These are phyloP conservation scores for Hypocryptadius cinnamomeus DNA, from an alignment of 2,113 vertebrate genomes.

Conservation along the genomic window DNA sequence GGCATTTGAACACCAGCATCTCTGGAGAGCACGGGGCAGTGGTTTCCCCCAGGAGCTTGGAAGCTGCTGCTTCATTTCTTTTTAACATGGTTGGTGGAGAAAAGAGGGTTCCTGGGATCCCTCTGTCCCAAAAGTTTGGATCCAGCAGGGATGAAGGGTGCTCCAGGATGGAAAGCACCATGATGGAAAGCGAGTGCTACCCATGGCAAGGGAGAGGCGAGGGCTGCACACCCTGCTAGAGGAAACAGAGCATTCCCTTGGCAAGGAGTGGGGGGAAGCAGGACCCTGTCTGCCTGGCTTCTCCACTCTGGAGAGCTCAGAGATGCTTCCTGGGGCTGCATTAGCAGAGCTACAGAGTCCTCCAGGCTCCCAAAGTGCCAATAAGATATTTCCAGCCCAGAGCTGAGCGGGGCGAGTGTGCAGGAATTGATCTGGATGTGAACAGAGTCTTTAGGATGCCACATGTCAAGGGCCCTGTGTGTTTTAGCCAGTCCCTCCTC, in stretches of 20 bases:
- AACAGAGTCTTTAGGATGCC: not conserved
- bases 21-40: not conserved
- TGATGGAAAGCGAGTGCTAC: not conserved
- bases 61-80: not conserved
- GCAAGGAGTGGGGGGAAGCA: not conserved
- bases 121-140: not conserved
- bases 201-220: not conserved
- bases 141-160: rapidly evolving
- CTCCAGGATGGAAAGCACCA: not conserved
- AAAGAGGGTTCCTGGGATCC: not conserved
- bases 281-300: not conserved
- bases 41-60: not conserved
- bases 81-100: not conserved
- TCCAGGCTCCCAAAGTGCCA: not conserved
- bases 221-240: rapidly evolving
- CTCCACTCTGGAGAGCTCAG: not conserved
- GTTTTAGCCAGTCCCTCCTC: not conserved
- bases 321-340: not conserved
- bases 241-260: not conserved
- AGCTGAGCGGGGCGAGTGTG: rapidly evolving
- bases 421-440: not conserved
- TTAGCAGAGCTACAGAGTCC: not conserved
- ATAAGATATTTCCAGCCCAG: not conserved
- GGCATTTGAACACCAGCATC: not conserved
- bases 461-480: not conserved